Base-by-base conservation (phyloP, 2,113 vertebrate species). In the Centropus unirufus region DNA sequence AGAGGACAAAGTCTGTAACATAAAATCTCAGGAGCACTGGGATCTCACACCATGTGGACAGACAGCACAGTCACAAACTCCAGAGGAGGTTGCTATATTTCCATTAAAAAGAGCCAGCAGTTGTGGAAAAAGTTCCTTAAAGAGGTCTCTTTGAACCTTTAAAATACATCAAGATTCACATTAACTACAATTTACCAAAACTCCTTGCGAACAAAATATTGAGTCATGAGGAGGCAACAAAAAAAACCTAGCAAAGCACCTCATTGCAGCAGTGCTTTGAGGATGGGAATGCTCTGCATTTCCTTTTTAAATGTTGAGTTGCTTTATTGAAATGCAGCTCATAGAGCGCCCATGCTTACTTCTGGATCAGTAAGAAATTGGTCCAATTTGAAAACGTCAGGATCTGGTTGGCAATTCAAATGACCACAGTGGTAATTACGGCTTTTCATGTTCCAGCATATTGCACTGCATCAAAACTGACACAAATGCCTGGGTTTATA, bases 351-450 rank as follows among this genome's bases (percentile, higher is more conserved):
- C 44, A 72, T 59, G 73, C 95, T 95, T 61, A 23, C 97, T 98
- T 98, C 97, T 96, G 83, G 95, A 97, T 96, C 97, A 97, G 97
- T 92, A 94, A 80, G 94, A 97, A 98, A 98, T 96, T 95, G 95
- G 95, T 97, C 96, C 85, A 83, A 94, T 98, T 98, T 98, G 97
- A 97, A 98, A 98, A 98, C 98, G 98, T 98, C 98, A 97, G 97
- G 96, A 97, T 98, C 98, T 98, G 96, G 98, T 99, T 98, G 98
- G 98, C 98, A 97, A 98, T 99, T 98, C 97, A 98, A 98, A 98
- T 96, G 95, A 96, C 97, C 98, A 95, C 85, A 55, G 93, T 87
- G 90, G 97, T 98, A 98, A 98, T 99, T 98, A 98, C 61, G 9
- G 96, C 97, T 98, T 98, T 98, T 98, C 98, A 97, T 98, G 98